phyloP scores from a whole-genome alignment of 64 coral and sea anemone genomes.

The Pocillopora verrucosa region DNA sequence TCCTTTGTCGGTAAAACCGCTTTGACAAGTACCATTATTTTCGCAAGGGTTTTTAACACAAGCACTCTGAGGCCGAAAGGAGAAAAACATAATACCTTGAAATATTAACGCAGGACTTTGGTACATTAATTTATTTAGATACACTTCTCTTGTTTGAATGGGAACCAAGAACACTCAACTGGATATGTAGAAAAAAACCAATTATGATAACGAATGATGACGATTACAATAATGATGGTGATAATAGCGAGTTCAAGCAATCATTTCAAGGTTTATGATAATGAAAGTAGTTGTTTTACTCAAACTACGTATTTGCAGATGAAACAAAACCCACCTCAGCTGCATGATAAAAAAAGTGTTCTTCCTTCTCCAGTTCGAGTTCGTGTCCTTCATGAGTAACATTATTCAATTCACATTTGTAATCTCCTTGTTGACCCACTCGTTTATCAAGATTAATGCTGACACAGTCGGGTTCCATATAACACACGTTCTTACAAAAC shows the following conservation, averaged over 20 bases:
- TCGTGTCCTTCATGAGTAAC: background rate
- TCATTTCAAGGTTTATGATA: no score
- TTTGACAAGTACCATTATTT: background rate
- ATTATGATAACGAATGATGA: no score
- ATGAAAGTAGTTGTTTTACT: no score
- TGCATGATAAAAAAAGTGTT: background rate
- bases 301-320: no score
- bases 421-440: background rate
- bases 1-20: conserved; percentile 13
- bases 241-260: no score
- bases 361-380: background rate
- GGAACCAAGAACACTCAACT: no score
- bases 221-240: no score
- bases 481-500: background rate
- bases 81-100: no score
- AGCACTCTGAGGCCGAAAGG: background rate
- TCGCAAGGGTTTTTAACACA: background rate
- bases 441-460: background rate
- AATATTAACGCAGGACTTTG: no score
- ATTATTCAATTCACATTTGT: conserved; percentile 5
- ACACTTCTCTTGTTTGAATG: no score
- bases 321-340: background rate
- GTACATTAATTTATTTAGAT: no score
- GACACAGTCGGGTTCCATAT: background rate
- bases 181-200: no score